Evolutionary conservation across 2,888 invertebrate species (phyloP).

Genomic region (Mimumesa dahlbomi): DNA sequence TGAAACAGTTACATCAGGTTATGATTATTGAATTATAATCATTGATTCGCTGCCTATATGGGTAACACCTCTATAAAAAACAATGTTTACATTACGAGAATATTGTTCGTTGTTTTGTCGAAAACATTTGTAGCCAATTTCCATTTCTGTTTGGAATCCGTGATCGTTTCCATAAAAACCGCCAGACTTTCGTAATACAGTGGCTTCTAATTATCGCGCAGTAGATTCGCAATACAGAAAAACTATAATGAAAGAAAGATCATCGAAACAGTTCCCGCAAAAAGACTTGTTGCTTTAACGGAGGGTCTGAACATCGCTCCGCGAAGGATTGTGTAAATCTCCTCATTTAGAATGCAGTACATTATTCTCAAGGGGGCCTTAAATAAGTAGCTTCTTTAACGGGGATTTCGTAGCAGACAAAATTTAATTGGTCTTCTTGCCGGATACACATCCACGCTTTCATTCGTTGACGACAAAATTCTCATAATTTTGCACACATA

Average conservation of each 20-base stretch:
- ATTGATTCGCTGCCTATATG: not conserved
- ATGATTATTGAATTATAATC: not conserved
- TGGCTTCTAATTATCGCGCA: slow-evolving; percentile 25
- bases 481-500: slow-evolving; percentile 21
- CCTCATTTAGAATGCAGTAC: slow-evolving; percentile 67
- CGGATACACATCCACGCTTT: not conserved
- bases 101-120: not conserved
- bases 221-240: slow-evolving; percentile 15
- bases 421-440: slow-evolving; percentile 61
- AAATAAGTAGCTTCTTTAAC: slow-evolving; percentile 55
- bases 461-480: slow-evolving; percentile 20
- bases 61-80: not conserved
- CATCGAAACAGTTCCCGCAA: slow-evolving; percentile 32
- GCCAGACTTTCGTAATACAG: not conserved
- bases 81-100: not conserved
- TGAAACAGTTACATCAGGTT: not conserved
- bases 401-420: slow-evolving; percentile 47
- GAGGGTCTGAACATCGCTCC: slow-evolving; percentile 31
- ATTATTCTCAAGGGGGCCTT: slow-evolving; percentile 59
- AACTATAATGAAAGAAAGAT: slow-evolving; percentile 34
- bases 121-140: not conserved
- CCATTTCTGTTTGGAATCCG: not conserved
- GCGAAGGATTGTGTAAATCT: slow-evolving; percentile 65
- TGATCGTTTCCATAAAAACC: slow-evolving; percentile 14
- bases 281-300: slow-evolving; percentile 54